Percentiles rank a stretch among this genome's conserved stretches.
Evolutionary conservation across 2,888 invertebrate genomes (phyloP).

Genomic region (Ecliptopera silaceata): DNA sequence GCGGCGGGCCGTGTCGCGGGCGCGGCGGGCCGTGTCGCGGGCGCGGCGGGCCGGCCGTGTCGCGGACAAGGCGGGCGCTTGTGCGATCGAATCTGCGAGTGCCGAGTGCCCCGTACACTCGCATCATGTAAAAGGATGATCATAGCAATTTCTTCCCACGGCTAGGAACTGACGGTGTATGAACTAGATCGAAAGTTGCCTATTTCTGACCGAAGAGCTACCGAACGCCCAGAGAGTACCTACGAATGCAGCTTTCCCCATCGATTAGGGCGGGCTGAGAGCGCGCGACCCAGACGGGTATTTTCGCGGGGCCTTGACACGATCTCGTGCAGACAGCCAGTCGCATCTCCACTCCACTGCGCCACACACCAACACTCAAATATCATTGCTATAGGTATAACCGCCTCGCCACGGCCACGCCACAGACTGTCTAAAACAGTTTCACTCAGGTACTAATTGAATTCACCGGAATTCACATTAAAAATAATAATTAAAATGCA

Average conservation of each 20-base stretch:
- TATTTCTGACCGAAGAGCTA: too few species aligned
- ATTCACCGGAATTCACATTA: too few species aligned
- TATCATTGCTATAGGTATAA: neutral
- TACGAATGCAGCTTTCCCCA: conserved; percentile 9
- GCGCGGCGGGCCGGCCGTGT: neutral
- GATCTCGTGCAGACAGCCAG: conserved; percentile 32
- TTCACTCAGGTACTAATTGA: too few species aligned
- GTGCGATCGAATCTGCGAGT: neutral
- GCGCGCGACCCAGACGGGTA: conserved; percentile 27
- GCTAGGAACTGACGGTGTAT: neutral
- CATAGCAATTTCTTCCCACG: neutral
- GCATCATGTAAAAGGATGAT: neutral
- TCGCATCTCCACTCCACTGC: conserved; percentile 28
- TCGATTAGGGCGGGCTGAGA: conserved; percentile 8
- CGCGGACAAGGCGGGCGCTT: too few species aligned
- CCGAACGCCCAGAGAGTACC: neutral
- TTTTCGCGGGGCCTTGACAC: conserved; percentile 47
- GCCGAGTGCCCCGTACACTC: neutral
- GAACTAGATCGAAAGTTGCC: neutral
- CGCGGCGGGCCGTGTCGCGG: neutral
- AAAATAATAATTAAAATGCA: too few species aligned
- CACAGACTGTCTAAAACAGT: too few species aligned
- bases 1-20: neutral
- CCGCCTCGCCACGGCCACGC: too few species aligned
- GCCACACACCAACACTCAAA: conserved; percentile 18